Base-by-base conservation (phyloP, 2,797 vertebrate genomes). In the Anabacerthia variegaticeps region DNA sequence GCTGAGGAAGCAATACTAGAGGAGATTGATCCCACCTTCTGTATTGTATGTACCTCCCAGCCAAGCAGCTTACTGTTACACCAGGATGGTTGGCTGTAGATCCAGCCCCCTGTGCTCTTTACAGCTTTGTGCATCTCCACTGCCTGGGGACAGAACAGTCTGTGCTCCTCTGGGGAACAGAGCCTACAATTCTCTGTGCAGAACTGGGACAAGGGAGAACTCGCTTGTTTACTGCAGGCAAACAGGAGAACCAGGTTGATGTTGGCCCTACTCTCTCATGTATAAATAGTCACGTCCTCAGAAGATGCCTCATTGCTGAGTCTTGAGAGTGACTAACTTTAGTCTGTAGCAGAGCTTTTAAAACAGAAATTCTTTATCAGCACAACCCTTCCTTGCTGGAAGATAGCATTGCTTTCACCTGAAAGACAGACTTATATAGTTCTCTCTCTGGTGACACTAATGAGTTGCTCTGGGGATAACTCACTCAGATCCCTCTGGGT, bases 361-460 rank as follows among this genome's bases (percentile, higher is more conserved):
- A 87, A 91, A 55, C 59, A 85, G 55, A 86, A 94, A 83, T 36
- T 92, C 91, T 89, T 87, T 46, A 71, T 95, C 48, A 73, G 90
- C 81, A 94, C 83, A 81, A 76, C 28, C 56, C 43, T 92, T 95
- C 88, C 7, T 54, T 73, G 63, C 83, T 69, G 65, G 74, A 96
- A 93, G 72, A 84, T 73, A 96, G 89, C 61, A 88, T 88, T 77
- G 88, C 81, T 95, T 94, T 95, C 88, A 93, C 92, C 82, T 91
- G 66, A 96, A 88, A 93, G 43, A 96, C 77, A 93, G 74, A 88
- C 62, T 80, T 96, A 93, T 48, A 85, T 82, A 96, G 96, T 90
- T 97, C 74, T 92, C 36, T n/a, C 76, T 92, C 91, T 81, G 76
- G 28, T 91, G 90, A 94, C 62, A 80, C 52, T 95, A 96, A 96